Base-by-base conservation (phyloP, 2,797 vertebrate genomes). In the Bradypus variegatus region DNA sequence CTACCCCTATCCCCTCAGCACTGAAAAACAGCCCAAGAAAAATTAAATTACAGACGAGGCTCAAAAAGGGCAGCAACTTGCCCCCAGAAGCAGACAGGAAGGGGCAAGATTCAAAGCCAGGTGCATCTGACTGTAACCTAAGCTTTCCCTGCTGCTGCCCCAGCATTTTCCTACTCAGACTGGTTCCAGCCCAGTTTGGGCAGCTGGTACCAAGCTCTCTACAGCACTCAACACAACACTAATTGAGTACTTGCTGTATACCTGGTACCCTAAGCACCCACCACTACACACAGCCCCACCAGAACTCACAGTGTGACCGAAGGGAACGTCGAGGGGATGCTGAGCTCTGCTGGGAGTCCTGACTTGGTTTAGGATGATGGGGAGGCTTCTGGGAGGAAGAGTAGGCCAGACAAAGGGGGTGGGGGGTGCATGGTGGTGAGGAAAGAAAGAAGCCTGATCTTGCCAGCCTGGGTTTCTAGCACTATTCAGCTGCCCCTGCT, bases 221-320 rank as follows among this genome's bases (percentile, higher is more conserved):
- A 0, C 38, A 25, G n/a, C 1, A 10, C 62, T 50, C 82, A 7
- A 1, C 14, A 1, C 73, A 5, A 1, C 8, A 0, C 3, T 6
- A 50, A 55, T 7, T 4, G 58, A 65, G 29, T 6, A 16, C 69
- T 36, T 6, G 2, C 27, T 14, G 50, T 27, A 5, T 10, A 7
- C 73, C 67, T 29, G 27, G 72, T 19, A 0, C 18, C 1, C 10
- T 5, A 55, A n/a, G 50, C 11, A 23, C 72, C 69, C 38, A 27
- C 72, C 19, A 16, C 10, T 31, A 50, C 84, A 19, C 7, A 31
- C 45, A 36, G 64, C 27, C 21, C 45, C 33, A 2, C 16, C 31
- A 6, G 53, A 29, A 27, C 41, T 89, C 45, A 4, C 18, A 21
- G 21, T 3, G 73, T 62, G 53, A 21, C 62, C 31, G 4, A 19